These are phyloP conservation scores for Pampus argenteus DNA, from an alignment of 2,797 vertebrate species.

Conservation along the genomic window DNA sequence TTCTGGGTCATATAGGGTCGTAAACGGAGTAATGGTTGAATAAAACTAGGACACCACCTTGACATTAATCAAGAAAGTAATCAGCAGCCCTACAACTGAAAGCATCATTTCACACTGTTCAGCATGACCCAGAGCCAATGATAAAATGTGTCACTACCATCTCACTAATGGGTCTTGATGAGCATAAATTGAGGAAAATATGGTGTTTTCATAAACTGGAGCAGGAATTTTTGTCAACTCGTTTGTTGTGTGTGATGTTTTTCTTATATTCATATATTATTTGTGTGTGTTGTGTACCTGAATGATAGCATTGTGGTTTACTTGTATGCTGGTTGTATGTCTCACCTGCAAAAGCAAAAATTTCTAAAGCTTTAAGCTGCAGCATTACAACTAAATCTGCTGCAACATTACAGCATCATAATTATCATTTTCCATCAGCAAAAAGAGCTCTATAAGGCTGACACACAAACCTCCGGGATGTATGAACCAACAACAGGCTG, in stretches of 20 bases:
- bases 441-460: not conserved
- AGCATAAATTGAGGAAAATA: not conserved
- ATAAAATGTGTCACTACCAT: not conserved
- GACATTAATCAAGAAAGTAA: no score
- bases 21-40: no score
- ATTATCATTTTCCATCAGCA: conserved; percentile 11
- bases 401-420: conserved; percentile 4
- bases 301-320: not conserved
- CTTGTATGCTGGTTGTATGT: not conserved
- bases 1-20: no score
- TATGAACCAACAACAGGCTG: conserved; percentile 44
- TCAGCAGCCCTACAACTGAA: not conserved
- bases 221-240: no score
- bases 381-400: conserved; percentile 32
- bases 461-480: conserved; percentile 24
- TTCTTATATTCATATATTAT: no score
- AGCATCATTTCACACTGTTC: not conserved
- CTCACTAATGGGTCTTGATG: not conserved
- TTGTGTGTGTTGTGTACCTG: no score
- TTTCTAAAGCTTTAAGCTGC: conserved; percentile 1
- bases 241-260: no score
- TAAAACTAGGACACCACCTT: no score
- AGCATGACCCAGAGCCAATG: not conserved
- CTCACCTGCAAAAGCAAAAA: conserved; percentile 9
- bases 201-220: not conserved